phyloP scores from a whole-genome alignment of 2,113 vertebrate species.

The Mellivora capensis region DNA sequence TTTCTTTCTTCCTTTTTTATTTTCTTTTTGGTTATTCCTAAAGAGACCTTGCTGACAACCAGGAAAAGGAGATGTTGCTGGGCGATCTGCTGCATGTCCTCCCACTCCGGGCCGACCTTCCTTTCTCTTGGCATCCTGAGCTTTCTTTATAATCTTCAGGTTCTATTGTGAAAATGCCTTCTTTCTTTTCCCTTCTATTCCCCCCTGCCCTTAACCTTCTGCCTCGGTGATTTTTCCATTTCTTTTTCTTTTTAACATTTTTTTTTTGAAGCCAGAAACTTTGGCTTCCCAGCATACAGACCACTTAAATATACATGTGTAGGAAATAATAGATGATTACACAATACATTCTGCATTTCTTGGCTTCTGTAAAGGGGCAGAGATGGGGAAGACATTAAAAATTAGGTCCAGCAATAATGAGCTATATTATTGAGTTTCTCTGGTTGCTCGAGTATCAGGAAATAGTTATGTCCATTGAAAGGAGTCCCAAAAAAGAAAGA shows the following conservation, averaged over 20 bases:
- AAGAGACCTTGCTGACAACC: neutral
- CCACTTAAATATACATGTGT: neutral
- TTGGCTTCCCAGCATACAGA: neutral
- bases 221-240: neutral
- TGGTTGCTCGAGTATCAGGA: neutral
- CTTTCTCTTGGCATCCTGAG: neutral
- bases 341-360: neutral
- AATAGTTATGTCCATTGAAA: neutral
- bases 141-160: neutral
- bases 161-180: neutral
- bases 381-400: neutral
- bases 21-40: neutral
- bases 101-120: neutral
- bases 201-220: neutral
- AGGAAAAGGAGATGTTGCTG: neutral
- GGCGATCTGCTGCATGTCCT: too few relatives aligned
- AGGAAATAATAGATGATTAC: neutral
- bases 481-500: neutral
- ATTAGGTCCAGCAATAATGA: neutral
- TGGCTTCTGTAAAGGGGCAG: neutral
- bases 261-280: neutral
- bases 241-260: neutral
- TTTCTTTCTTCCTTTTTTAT: neutral
- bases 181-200: neutral
- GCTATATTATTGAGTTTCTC: neutral